Base-by-base conservation (phyloP, 2,113 vertebrate genomes). In the Ochotona princeps region DNA sequence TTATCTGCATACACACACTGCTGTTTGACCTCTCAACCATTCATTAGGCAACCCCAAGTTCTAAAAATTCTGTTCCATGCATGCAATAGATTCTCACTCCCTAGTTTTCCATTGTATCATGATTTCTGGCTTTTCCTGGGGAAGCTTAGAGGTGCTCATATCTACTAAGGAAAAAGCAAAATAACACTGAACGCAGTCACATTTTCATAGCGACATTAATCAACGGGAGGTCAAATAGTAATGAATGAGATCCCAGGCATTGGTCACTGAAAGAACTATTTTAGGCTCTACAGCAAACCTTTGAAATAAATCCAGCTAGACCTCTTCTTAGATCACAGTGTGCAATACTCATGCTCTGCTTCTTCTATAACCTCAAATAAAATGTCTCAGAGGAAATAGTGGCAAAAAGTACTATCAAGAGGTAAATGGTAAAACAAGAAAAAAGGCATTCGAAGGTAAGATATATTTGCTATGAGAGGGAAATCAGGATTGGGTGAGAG, bases 401-500 rank as follows among this genome's bases (percentile, higher is more conserved):
- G 30, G n/a, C 15, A 18, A 84, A 8, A 75, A 89, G 23, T 51
- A 20, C 38, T 54, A n/a, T 89, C 10, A 44, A 92, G 23, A 89
- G 61, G 47, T 60, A 66, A 32, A 87, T 20, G 20, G 61, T 32
- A 85, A 51, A 73, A 89, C 23, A 91, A 83, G 49, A 54, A 70
- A 23, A 82, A 75, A 81, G 61, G 69, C 89, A 93, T 83, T 92
- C 74, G 23, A 82, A 92, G 13, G 32, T 54, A 83, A 94, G 63
- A 87, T 92, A 15, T 28, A 93, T 91, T 72, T 91, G 26, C 82
- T 74, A 93, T 20, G 10, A 82, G 57, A 84, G 66, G 67, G 38
- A 94, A 76, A 76, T 1, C 44, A 20, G 73, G 13, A n/a, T 44
- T 92, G 32, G 44, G 18, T 79, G 73, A 85, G 61, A 89, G 63